Conservation (phyloP, 2,797 vertebrate genomes). For the Typhlichthys eigenmanni region DNA sequence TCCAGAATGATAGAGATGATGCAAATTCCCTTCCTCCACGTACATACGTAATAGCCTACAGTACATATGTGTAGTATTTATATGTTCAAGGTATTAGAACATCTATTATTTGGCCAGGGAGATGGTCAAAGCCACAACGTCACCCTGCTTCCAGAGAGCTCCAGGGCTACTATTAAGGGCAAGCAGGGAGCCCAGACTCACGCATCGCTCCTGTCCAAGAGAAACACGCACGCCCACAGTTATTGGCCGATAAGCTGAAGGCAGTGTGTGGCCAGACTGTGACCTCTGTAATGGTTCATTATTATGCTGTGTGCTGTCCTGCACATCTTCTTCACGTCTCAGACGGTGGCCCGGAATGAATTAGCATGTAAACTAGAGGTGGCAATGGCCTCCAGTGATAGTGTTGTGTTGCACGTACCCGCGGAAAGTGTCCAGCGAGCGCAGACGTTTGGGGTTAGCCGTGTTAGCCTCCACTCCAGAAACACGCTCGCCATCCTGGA, state of each 20-base stretch:
- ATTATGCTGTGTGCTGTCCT: slow-evolving; percentile 65
- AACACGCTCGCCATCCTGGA: slow-evolving; percentile 46
- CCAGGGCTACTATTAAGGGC: slow-evolving; percentile 78
- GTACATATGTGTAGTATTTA: slow-evolving; percentile 47
- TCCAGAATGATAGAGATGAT: slow-evolving; percentile 38
- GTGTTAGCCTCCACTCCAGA: slow-evolving; percentile 23
- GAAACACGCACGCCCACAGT: slow-evolving; percentile 67
- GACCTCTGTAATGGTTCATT: slow-evolving; percentile 77
- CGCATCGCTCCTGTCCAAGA: slow-evolving; percentile 78
- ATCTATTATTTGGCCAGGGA: slow-evolving; percentile 80
- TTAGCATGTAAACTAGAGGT: slow-evolving; percentile 55
- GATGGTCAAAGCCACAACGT: slow-evolving; percentile 79
- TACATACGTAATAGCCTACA: slow-evolving; percentile 28
- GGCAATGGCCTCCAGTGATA: slow-evolving; percentile 48
- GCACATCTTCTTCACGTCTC: slow-evolving; percentile 62
- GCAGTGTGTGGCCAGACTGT: slow-evolving; percentile 77
- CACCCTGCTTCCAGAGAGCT: slow-evolving; percentile 82
- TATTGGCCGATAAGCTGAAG: slow-evolving; percentile 68
- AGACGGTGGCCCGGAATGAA: slow-evolving; percentile 55
- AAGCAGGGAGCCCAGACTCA: slow-evolving; percentile 79
- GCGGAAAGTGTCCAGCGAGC: slow-evolving; percentile 78
- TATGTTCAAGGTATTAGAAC: slow-evolving; percentile 82
- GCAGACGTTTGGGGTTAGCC: slow-evolving; percentile 65
- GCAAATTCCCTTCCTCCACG: slow-evolving; percentile 35
- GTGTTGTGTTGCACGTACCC: slow-evolving; percentile 66